Base-by-base conservation (phyloP, 1,140 invertebrate genomes). In the Apis dorsata region DNA sequence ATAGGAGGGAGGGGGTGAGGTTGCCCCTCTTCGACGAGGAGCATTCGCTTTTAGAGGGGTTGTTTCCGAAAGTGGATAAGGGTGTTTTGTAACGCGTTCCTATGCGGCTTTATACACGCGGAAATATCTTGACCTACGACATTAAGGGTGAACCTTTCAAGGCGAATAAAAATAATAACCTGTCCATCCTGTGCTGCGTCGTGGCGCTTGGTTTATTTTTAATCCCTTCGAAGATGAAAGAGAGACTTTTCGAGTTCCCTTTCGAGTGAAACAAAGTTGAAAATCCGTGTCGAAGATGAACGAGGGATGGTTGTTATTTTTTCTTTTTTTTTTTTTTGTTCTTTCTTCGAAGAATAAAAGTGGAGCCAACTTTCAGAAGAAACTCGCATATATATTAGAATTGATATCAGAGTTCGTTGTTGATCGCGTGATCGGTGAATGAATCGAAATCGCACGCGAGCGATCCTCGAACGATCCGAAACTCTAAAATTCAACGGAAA, bases 81-180 rank as follows among this genome's bases (percentile, higher is more conserved):
- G 51, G 34, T 7, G 34, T 44, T 44, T 44, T 44, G 34, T 7
- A 7, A 44, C 5, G 5, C 34, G 34, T 44, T 44, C 5, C 34
- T 7, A 44, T 7, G 34, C 34, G 34, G 34, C 53, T 5, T 1
- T 19, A 15, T 44, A 59, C 0, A 12, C 28, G 28, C 24, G 55
- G 53, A 51, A 70, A 70, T 70, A 49, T 51, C 68, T 51, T 73
- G 55, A 55, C 71, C 55, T 73, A 60, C 71, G 44, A 59, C 24
- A 17, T 57, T 72, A 24, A 72, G 53, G 70, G 24, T 71, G 17
- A 71, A 71, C 49, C 13, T 53, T 13, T 21, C 17, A 44, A 44
- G 34, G 34, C 34, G 1, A 59, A 12, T 12, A 44, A 11, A 21
- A 60, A 73, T 44, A 59, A 34, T 73, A 60, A 57, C 71, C 34